Conservation (phyloP, 2,888 invertebrate genomes). For the Calameuta idolon region DNA sequence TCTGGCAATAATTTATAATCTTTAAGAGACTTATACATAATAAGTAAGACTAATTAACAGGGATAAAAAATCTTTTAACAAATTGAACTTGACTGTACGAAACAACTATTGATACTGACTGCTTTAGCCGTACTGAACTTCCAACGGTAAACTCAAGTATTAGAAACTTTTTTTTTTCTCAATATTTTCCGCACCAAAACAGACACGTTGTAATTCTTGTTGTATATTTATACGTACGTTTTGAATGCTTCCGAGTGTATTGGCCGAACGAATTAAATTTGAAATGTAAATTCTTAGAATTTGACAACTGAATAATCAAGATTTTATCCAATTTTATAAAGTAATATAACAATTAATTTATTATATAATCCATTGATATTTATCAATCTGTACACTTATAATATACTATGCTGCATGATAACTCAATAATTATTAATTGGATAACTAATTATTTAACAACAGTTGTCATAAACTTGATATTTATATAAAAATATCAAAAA, state of each 20-base stretch:
- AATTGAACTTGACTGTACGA: not conserved
- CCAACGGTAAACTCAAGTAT: not conserved
- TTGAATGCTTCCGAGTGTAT: not conserved
- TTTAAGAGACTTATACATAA: constrained; percentile 23
- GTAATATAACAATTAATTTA: no score
- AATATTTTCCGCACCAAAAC: not conserved
- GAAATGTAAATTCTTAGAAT: not conserved
- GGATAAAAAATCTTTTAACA: not conserved
- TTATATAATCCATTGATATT: no score
- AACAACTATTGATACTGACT: not conserved
- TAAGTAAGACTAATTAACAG: not conserved
- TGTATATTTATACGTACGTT: not conserved
- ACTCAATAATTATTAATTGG: constrained; percentile 3
- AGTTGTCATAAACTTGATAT: no score
- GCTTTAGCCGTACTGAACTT: not conserved
- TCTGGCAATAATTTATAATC: constrained; percentile 13
- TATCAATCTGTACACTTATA: constrained; percentile 6
- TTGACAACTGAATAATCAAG: not conserved
- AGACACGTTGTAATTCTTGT: not conserved
- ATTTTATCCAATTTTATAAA: no score
- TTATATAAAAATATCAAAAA: no score
- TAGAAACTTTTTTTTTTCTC: not conserved
- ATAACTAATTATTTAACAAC: constrained; percentile 14
- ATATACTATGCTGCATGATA: not conserved
- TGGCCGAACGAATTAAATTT: not conserved